phyloP scores from a whole-genome alignment of 35 echinoderm and acorn worm genomes.

The Amphiura filiformis region DNA sequence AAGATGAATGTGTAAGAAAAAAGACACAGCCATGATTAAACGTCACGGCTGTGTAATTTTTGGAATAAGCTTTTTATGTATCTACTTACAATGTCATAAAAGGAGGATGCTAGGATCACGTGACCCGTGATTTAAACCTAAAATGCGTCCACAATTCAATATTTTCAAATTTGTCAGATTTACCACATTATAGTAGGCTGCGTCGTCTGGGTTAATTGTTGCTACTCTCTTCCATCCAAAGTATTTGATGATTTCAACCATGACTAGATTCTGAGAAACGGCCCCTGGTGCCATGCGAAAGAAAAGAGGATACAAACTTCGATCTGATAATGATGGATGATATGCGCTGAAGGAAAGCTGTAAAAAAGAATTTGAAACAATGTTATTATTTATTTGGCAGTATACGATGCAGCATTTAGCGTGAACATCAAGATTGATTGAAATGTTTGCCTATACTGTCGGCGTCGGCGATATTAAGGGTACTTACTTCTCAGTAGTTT shows the following conservation, averaged over 20 bases:
- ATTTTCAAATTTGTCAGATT: too few relatives aligned
- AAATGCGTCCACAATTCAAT: too few relatives aligned
- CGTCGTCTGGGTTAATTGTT: slow-evolving; percentile 30
- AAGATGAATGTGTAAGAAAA: too few relatives aligned
- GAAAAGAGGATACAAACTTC: background rate
- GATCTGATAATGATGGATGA: background rate
- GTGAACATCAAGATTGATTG: background rate
- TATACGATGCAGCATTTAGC: background rate
- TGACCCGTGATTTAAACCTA: too few relatives aligned
- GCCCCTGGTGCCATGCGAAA: slow-evolving; percentile 4
- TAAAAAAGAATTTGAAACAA: too few relatives aligned
- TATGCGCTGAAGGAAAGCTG: background rate
- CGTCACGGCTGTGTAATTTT: too few relatives aligned
- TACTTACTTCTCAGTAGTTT: too few relatives aligned
- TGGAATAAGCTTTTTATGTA: too few relatives aligned
- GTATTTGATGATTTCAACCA: slow-evolving; percentile 50
- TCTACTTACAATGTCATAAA: too few relatives aligned
- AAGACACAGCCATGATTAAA: too few relatives aligned
- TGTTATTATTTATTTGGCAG: too few relatives aligned
- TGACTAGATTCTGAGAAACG: background rate
- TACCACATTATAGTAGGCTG: background rate
- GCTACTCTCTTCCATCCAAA: slow-evolving; percentile 68
- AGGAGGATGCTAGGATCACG: too few relatives aligned
- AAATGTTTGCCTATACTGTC: background rate
- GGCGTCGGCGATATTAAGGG: background rate